These are phyloP conservation scores for Chironomus tentans DNA, from an alignment of 2,888 invertebrate species.

Conservation along the genomic window DNA sequence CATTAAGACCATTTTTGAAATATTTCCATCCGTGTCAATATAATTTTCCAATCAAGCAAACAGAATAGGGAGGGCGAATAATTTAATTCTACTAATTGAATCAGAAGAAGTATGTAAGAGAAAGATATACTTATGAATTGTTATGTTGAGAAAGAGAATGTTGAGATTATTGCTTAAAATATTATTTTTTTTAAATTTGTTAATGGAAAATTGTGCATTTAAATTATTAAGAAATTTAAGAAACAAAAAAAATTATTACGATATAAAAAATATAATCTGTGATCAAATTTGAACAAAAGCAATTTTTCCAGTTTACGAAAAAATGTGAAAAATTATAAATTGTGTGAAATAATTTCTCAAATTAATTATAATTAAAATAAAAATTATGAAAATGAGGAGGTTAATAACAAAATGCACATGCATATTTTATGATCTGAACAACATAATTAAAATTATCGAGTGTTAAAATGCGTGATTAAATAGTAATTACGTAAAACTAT, in stretches of 20 bases:
- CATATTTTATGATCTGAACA: background rate
- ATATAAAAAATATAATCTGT: background rate
- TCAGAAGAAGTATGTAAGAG: background rate
- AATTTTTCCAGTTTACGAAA: background rate
- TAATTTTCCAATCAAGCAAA: too few relatives aligned
- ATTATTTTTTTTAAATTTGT: background rate
- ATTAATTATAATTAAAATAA: background rate
- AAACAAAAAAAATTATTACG: background rate
- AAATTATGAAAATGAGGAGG: background rate
- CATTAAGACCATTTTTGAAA: too few relatives aligned
- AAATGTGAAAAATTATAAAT: background rate
- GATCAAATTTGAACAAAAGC: slow-evolving; percentile 7
- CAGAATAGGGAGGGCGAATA: too few relatives aligned
- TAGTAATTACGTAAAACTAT: too few relatives aligned
- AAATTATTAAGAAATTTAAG: background rate
- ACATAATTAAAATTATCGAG: background rate
- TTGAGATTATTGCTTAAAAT: background rate
- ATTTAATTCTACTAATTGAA: background rate
- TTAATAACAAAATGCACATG: background rate
- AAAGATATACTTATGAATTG: background rate
- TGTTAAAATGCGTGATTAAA: too few relatives aligned
- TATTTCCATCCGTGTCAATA: too few relatives aligned
- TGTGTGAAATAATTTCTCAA: background rate
- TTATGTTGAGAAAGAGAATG: background rate
- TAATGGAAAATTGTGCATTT: background rate